A percentile compares a stretch with the other conserved stretches of the same genome.
These are phyloP conservation scores for Nycticebus coucang DNA, from an alignment of 2,113 vertebrate species.

Conservation along the genomic window DNA sequence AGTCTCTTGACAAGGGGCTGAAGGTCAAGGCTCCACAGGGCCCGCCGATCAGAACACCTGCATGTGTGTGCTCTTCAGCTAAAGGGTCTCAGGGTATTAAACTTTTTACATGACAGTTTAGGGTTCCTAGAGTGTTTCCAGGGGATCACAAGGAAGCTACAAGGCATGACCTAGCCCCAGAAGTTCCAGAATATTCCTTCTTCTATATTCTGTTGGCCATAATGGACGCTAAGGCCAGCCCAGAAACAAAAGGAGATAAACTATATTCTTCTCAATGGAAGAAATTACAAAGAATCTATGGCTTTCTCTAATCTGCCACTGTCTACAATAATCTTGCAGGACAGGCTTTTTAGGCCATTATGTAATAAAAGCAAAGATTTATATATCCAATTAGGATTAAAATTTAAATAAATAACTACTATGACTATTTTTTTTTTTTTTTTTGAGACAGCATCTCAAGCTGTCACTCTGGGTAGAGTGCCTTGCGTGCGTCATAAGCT, in stretches of 20 bases:
- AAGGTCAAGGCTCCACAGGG: neutral
- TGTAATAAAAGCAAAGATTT: neutral
- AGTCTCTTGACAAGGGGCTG: neutral
- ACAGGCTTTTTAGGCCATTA: neutral
- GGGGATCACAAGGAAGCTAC: neutral
- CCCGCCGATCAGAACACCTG: neutral
- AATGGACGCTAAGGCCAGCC: neutral
- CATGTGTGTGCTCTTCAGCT: neutral
- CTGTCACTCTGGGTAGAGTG: too few species aligned
- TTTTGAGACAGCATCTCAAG: too few species aligned
- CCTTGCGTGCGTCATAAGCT: too few species aligned
- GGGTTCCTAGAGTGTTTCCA: neutral
- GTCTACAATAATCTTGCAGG: neutral
- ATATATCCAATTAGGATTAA: neutral
- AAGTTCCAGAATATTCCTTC: neutral
- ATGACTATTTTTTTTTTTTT: neutral
- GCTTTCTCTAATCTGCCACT: neutral
- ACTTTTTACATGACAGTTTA: neutral
- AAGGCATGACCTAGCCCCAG: neutral
- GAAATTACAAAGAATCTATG: neutral
- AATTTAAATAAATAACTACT: neutral
- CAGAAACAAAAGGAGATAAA: neutral
- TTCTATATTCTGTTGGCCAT: neutral
- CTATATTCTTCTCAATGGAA: neutral
- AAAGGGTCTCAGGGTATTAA: neutral